Evolutionary conservation across 2,888 invertebrate genomes (phyloP).

Genomic region (Parnassius mnemosyne): DNA sequence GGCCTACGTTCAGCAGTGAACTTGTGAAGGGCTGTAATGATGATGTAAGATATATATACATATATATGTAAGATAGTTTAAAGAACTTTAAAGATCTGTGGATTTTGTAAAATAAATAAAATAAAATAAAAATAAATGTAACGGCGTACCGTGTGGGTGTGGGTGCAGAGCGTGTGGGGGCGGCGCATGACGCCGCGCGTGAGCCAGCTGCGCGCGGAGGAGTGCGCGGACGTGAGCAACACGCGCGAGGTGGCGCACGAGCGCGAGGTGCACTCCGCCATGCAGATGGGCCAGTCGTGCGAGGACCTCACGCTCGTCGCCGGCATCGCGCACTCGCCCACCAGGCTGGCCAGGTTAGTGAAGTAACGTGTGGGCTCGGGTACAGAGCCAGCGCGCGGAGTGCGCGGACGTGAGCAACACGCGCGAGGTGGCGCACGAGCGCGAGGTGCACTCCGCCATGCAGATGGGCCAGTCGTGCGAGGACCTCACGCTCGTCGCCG

Average conservation of each 20-base stretch:
- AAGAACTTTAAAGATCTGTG: no score
- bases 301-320: slow-evolving; percentile 89
- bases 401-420: slow-evolving; percentile 90
- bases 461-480: slow-evolving; percentile 98
- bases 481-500: slow-evolving; percentile 86
- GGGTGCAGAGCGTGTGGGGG: slow-evolving; percentile 73
- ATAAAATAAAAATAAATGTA: neutral
- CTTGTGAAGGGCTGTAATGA: no score
- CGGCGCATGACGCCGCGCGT: slow-evolving; percentile 91
- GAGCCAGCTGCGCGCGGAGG: slow-evolving; percentile 92
- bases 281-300: slow-evolving; percentile 97
- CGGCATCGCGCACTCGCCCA: slow-evolving; percentile 79
- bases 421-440: slow-evolving; percentile 94
- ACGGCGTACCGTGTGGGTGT: neutral
- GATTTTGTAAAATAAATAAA: no score
- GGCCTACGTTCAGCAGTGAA: no score
- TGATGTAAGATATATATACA: no score
- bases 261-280: slow-evolving; percentile 92
- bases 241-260: slow-evolving; percentile 95
- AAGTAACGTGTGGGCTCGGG: neutral
- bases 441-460: slow-evolving; percentile 94
- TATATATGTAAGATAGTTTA: no score
- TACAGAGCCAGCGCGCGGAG: slow-evolving; percentile 88
- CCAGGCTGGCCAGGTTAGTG: slow-evolving; percentile 65
- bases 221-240: slow-evolving; percentile 90